phyloP scores from a whole-genome alignment of 2,888 invertebrate species.

The Steinernema carpocapsae region DNA sequence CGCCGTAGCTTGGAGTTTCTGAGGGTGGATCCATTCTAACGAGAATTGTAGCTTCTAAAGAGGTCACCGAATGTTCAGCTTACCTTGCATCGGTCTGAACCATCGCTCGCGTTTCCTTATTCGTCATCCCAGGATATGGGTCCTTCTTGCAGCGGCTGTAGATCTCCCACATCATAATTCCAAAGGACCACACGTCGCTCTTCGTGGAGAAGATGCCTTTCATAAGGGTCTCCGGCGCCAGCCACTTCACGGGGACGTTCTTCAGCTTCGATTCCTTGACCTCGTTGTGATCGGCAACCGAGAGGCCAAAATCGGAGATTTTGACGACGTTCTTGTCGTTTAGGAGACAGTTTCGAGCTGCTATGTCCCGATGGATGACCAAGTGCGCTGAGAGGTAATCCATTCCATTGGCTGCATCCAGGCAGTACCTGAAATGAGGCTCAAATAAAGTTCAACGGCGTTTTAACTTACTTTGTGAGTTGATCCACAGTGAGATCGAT shows the following conservation, averaged over 20 bases:
- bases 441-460: not conserved
- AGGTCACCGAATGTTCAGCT: not conserved
- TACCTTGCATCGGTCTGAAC: not conserved
- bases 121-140: conserved; percentile 42
- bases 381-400: conserved; percentile 39
- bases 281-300: conserved; percentile 33
- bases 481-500: not conserved
- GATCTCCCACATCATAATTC: conserved; percentile 42
- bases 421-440: conserved; percentile 18
- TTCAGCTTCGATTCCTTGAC: conserved; percentile 27
- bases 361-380: conserved; percentile 38
- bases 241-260: conserved; percentile 31
- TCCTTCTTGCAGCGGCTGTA: conserved; percentile 42
- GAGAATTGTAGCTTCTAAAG: not conserved
- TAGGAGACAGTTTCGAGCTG: conserved; percentile 38
- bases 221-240: conserved; percentile 14
- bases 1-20: conserved; percentile 13
- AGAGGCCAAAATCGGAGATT: conserved; percentile 38
- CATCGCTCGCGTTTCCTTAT: conserved; percentile 40
- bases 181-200: conserved; percentile 26
- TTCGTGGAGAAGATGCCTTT: conserved; percentile 8
- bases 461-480: not conserved
- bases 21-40: conserved; percentile 33
- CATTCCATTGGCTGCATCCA: conserved; percentile 41
- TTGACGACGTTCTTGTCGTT: conserved; percentile 26